A percentile compares a stretch with the other conserved stretches of the same genome.
phyloP scores from a whole-genome alignment of 2,888 invertebrate genomes.

The Dusona sp. region DNA sequence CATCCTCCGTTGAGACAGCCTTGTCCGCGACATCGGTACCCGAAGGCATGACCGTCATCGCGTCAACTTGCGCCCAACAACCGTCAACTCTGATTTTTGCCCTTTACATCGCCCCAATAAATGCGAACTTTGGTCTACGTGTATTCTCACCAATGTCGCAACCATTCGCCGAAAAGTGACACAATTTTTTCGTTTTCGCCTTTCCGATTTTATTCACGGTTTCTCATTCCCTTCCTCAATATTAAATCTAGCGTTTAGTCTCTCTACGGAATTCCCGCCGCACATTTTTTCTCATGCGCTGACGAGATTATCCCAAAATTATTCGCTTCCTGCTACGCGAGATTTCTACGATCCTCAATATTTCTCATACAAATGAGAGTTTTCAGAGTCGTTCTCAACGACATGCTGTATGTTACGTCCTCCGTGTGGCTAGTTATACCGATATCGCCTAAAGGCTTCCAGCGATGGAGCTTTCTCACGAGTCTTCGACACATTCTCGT shows the following conservation, averaged over 20 bases:
- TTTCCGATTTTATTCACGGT: neutral
- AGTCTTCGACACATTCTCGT: slow-evolving; percentile 59
- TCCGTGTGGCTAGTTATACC: slow-evolving; percentile 38
- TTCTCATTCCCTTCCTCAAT: neutral
- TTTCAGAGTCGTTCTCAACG: slow-evolving; percentile 27
- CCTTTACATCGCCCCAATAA: slow-evolving; percentile 37
- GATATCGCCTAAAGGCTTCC: slow-evolving; percentile 46
- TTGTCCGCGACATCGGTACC: slow-evolving; percentile 87
- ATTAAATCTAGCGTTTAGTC: neutral
- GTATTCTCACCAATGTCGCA: neutral
- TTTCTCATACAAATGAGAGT: slow-evolving; percentile 22
- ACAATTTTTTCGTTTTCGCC: neutral
- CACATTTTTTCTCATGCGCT: neutral
- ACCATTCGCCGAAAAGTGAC: slow-evolving; percentile 18
- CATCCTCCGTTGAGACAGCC: slow-evolving; percentile 90
- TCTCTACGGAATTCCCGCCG: neutral
- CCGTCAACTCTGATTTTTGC: neutral
- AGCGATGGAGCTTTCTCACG: slow-evolving; percentile 52
- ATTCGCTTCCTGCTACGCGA: slow-evolving; percentile 52
- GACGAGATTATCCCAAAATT: neutral
- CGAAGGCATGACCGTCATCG: slow-evolving; percentile 84
- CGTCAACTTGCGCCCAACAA: slow-evolving; percentile 26
- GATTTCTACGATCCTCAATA: slow-evolving; percentile 29
- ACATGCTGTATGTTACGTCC: slow-evolving; percentile 46
- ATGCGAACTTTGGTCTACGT: neutral